Base-by-base conservation (phyloP, 2,113 vertebrate species). In the Proteles cristata region DNA sequence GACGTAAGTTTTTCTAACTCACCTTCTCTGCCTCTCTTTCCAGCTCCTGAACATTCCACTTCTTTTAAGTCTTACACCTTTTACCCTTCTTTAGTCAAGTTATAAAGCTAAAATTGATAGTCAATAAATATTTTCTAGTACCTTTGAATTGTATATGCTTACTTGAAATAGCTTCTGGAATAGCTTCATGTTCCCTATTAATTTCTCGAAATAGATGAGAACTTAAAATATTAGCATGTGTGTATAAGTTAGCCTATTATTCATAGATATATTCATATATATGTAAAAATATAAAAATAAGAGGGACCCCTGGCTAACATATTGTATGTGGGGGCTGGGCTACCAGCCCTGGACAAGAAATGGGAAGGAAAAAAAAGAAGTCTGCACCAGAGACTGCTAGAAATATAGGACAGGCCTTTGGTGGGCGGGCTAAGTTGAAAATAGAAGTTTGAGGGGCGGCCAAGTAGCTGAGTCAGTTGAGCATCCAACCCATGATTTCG, bases 111-210 rank as follows among this genome's bases (percentile, higher is more conserved):
- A 87, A 77, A 74, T 0, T 83, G 23, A 69, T 92, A 88, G 43
- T 84, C 28, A 95, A 65, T 65, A 89, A 91, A 91, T 31, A 93
- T 69, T 96, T 93, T 82, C n/a, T 25, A 91, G 28, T 8, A 88
- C 7, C 16, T 90, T 68, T 53, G 45, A 95, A 93, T 91, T 33
- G 90, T 33, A 81, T 16, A 61, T 82, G 19, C 68, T 84, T 83
- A 87, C 3, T 58, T 85, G 73, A 74, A 83, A 65, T 69, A 80
- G 48, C 7, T 92, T 83, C 28, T 23, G 90, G 53, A 93, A 96
- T 74, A 89, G 53, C 33, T 74, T 93, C 35, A 86, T 43, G 85
- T 28, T 43, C 33, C 43, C 17, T 95, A 93, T 81, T 74, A 87
- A 8, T 76, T 80, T 81, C 93, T 89, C 83, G 84, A 90, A 48